Evolutionary conservation across 1,140 invertebrate species (phyloP), one percentile per base, ranked within the genome.

Genomic region (Nomia melanderi): DNA sequence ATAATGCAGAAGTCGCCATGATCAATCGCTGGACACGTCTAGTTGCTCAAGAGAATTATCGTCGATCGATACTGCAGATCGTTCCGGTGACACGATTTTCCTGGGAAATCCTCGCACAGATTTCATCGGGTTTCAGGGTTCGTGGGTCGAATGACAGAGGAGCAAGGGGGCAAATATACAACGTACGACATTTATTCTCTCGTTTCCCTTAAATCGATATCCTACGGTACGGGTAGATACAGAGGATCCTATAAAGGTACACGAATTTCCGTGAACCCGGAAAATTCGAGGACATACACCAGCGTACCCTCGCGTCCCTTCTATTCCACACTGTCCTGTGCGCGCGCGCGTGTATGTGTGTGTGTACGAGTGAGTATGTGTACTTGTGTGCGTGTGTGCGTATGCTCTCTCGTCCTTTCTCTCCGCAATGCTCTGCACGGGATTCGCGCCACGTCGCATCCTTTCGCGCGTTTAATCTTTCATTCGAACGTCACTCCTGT

Each of bases 131-230:
- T 39, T 7, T 39, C 36, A 6, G 36, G 41, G 4, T 5, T 17
- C 41, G 6, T 6, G 47, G 47, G 36, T 11, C 1, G 25, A 5
- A 20, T 17, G 29, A 41, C 7, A 25, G 8, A 66, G 17, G 39
- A 47, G 62, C 20, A 27, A 31, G 50, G 14, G 39, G 25, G 9
- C 14, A 36, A 67, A 79, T 74, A 78, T 74, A 78, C 77, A 79
- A 79, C 71, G 79, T 74, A 81, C 71, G 79, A 81, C 79, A 81
- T 81, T 81, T 81, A 81, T 81, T 81, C 69, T 53, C 54, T 72
- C 57, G 60, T 70, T 54, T 71, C 62, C 31, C 71, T 79, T 74
- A 74, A 73, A 79, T 78, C 70, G 56, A 78, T 53, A 64, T 65
- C 70, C 76, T 81, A 81, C 71, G 65, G 65, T 56, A 74, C 70